Evolutionary conservation across 2,888 invertebrate species (phyloP), one percentile per base, ranked within the genome.

Genomic region (Chaetoderma sp.): DNA sequence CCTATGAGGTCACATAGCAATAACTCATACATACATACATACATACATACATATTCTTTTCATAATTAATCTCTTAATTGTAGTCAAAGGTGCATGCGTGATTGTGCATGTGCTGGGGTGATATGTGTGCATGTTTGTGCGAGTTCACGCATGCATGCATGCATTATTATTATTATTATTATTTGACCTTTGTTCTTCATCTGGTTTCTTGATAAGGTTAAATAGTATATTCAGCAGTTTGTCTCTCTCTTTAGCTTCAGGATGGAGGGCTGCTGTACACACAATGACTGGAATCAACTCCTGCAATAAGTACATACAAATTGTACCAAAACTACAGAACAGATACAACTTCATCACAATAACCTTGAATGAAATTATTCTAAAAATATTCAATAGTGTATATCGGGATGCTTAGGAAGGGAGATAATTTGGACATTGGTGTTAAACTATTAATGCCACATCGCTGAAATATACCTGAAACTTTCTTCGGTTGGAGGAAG

Each of bases 171-270:
- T n/a, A n/a, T n/a, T n/a, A n/a, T n/a, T n/a, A n/a, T n/a, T n/a
- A n/a, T n/a, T 23, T 54, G 87, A 88, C 79, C 92, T 87, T 82
- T 93, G 92, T 32, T 90, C 89, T 66, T 90, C 90, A 57, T 90
- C 90, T 1, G 92, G 92, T 73, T 90, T 89, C 77, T 93, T 93
- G 77, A 92, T 92, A 59, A 92, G 86, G 85, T 91, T 92, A 76
- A 93, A 92, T 44, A 92, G 85, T 59, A 91, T 88, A 71, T 91
- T 90, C 5, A 92, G 84, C 32, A 92, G 85, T 70, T 89, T 89
- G 78, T 92, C 92, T 60, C 92, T 87, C 74, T 90, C 89, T 10
- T 86, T 84, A 8, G 88, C 80, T 73, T 90, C 89, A 1, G 89
- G 86, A 79, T 92, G 91, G 23, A 92, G 86, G 69, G 89, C 88